Conservation (phyloP, 1,140 invertebrate species). For the Nasonia longicornis region DNA sequence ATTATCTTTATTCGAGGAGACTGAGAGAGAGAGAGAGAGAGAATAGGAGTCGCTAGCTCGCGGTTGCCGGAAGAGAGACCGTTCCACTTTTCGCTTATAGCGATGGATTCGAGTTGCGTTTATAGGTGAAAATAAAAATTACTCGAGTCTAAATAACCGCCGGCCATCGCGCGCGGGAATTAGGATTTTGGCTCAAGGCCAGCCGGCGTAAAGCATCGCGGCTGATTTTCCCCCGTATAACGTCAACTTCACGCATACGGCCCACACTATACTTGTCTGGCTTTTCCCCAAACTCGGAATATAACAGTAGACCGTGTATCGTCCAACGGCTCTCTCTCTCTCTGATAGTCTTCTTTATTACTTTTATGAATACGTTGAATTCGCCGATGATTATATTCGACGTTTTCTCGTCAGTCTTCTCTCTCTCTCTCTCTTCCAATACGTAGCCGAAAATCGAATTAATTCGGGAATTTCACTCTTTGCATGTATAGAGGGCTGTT, state of each 20-base stretch:
- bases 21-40: background rate
- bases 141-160: too few relatives aligned
- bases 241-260: background rate
- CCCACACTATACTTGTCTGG: background rate
- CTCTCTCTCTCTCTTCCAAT: background rate
- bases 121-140: too few relatives aligned
- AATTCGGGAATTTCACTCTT: background rate
- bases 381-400: background rate
- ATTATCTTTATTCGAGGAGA: background rate
- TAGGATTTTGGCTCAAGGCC: constrained; percentile 3
- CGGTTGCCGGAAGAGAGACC: background rate
- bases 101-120: too few relatives aligned
- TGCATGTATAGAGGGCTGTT: background rate
- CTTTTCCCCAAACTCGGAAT: background rate
- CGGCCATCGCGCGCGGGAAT: background rate
- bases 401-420: background rate
- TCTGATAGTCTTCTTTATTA: too few relatives aligned
- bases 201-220: background rate
- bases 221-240: background rate
- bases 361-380: background rate
- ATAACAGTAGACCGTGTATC: background rate
- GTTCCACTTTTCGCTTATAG: constrained; percentile 9
- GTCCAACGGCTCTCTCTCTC: too few relatives aligned
- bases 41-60: too few relatives aligned
- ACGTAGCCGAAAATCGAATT: background rate